Percentiles rank a stretch among this genome's conserved stretches.
These are phyloP conservation scores for Pogonocherus hispidulus DNA, from an alignment of 2,888 invertebrate genomes.

Conservation along the genomic window DNA sequence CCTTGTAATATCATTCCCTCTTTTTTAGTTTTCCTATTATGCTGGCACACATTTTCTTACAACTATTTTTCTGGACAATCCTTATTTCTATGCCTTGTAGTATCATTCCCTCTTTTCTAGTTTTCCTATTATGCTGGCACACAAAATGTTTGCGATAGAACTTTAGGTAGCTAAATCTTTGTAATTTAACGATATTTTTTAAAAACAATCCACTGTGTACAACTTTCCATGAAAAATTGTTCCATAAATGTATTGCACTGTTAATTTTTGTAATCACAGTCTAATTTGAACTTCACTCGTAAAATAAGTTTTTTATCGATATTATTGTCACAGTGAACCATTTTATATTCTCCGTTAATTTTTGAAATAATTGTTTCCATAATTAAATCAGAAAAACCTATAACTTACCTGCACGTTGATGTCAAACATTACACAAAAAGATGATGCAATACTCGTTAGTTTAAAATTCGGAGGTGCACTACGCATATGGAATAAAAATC, in stretches of 20 bases:
- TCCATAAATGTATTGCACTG: constrained; percentile 3
- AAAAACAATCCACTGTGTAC: constrained; percentile 12
- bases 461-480: too few relatives aligned
- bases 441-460: too few relatives aligned
- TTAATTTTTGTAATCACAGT: constrained; percentile 9
- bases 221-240: constrained; percentile 4
- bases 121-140: background rate
- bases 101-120: background rate
- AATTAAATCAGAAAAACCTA: background rate
- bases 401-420: too few relatives aligned
- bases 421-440: too few relatives aligned
- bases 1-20: background rate
- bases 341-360: constrained; percentile 9
- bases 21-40: background rate
- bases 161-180: background rate
- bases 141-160: constrained; percentile 15
- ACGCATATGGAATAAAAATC: too few relatives aligned
- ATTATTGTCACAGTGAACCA: background rate
- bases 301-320: constrained; percentile 11
- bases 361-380: constrained; percentile 5
- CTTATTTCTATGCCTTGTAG: constrained; percentile 3
- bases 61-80: too few relatives aligned
- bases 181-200: background rate
- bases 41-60: too few relatives aligned
- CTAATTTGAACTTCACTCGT: constrained; percentile 13